Percentiles rank a stretch among this genome's conserved stretches.
These are phyloP conservation scores for Sycophaga agraensis DNA, from an alignment of 1,140 invertebrate species.

Conservation along the genomic window DNA sequence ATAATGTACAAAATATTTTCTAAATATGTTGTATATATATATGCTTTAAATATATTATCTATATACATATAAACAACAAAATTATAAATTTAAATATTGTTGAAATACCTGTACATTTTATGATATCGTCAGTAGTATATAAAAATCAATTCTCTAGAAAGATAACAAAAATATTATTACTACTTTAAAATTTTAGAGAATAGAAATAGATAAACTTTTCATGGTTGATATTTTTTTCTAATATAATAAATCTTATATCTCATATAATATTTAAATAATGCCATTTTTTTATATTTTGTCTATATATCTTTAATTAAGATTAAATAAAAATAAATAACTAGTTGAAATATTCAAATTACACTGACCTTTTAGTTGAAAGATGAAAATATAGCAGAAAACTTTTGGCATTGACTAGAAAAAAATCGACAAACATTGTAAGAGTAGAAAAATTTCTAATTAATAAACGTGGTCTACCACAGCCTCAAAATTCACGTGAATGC, in stretches of 20 bases:
- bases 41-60: neutral
- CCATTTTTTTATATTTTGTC: no score
- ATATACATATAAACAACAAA: neutral
- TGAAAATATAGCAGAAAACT: neutral
- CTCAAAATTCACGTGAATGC: no score
- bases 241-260: no score
- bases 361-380: conserved; percentile 9
- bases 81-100: neutral
- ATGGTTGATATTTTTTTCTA: no score
- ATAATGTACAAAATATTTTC: conserved; percentile 4
- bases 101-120: conserved; percentile 26
- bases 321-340: no score
- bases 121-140: conserved; percentile 1
- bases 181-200: no score
- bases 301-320: no score
- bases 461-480: no score
- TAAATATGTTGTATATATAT: neutral
- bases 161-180: neutral
- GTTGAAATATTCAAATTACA: no score
- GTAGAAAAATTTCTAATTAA: no score
- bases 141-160: conserved; percentile 1
- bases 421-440: conserved; percentile 6
- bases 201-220: no score
- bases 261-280: neutral
- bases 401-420: neutral